Base-by-base conservation (phyloP, 2,113 vertebrate species). In the Lucifuga dentata region DNA sequence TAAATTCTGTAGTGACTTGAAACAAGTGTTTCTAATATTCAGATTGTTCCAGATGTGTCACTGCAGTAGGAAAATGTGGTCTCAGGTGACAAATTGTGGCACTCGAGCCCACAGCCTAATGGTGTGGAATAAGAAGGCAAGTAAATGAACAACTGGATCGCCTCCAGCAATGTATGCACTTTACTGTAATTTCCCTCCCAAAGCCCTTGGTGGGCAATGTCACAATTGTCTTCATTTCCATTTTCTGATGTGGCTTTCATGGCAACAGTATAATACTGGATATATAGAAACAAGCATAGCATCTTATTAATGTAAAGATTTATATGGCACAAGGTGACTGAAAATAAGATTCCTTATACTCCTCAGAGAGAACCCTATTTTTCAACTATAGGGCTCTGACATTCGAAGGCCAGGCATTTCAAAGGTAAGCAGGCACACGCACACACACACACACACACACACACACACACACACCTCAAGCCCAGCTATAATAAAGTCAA, bases 241-340 rank as follows among this genome's bases (percentile, higher is more conserved):
- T 43, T 78, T 71, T 68, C 61, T 55, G 56, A 53, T 77, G 39
- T 69, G 68, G 2, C 64, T 73, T 67, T 78, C 51, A 84, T 81
- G 64, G 56, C 50, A 20, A 33, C 55, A 29, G 20, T 16, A 15
- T 48, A 53, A 59, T 17, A 33, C 44, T 20, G 32, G 3, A 11
- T 49, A 32, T 41, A 73, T 74, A 73, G 58, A 67, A 62, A 68
- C 63, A 58, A 38, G 41, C 46, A 50, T 45, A 15, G 45, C 51
- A 15, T 15, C 43, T 45, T n/a, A 20, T 20, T 40, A 40, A 40
- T 17, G 11, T 20, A 45, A 16, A 19, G 16, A 3, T 45, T 20
- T 67, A 52, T 33, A 49, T 23, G 55, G 49, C 44, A n/a, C 61
- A 41, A 74, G 53, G 36, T 68, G 68, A 78, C 13, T 65, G 50